Conservation (phyloP, 2,888 invertebrate species). For the Hirtodrosophila cameraria region DNA sequence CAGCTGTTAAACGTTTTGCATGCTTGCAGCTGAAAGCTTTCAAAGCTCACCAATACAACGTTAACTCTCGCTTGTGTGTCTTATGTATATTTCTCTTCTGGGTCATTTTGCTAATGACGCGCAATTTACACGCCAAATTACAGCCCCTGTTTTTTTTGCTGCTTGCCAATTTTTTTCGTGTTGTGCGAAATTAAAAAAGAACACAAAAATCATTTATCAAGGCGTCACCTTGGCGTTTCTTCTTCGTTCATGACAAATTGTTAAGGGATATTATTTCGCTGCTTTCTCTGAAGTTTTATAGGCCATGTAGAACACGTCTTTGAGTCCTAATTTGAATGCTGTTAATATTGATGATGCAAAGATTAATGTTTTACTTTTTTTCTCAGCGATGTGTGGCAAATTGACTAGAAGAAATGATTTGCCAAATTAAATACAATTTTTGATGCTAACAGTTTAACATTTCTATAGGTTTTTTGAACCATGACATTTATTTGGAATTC, state of each 20-base stretch:
- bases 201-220: constrained; percentile 66
- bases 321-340: constrained; percentile 60
- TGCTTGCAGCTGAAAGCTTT: constrained; percentile 15
- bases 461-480: constrained; percentile 60
- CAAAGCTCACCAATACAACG: constrained; percentile 7
- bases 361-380: constrained; percentile 59
- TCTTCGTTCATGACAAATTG: constrained; percentile 49
- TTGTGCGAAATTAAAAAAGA: constrained; percentile 66
- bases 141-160: constrained; percentile 38
- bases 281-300: too few species aligned
- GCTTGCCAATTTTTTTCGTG: constrained; percentile 26
- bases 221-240: constrained; percentile 50
- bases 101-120: constrained; percentile 60
- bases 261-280: constrained; percentile 26
- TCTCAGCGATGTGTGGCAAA: constrained; percentile 36
- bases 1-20: neutral
- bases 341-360: constrained; percentile 58
- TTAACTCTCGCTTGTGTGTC: neutral
- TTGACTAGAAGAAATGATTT: constrained; percentile 26
- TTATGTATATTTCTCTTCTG: neutral
- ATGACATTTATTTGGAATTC: constrained; percentile 42
- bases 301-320: constrained; percentile 5
- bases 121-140: constrained; percentile 64
- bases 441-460: constrained; percentile 10
- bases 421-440: constrained; percentile 9